phyloP scores from a whole-genome alignment of 2,888 invertebrate species.

The Polydrusus pterygomalis region DNA sequence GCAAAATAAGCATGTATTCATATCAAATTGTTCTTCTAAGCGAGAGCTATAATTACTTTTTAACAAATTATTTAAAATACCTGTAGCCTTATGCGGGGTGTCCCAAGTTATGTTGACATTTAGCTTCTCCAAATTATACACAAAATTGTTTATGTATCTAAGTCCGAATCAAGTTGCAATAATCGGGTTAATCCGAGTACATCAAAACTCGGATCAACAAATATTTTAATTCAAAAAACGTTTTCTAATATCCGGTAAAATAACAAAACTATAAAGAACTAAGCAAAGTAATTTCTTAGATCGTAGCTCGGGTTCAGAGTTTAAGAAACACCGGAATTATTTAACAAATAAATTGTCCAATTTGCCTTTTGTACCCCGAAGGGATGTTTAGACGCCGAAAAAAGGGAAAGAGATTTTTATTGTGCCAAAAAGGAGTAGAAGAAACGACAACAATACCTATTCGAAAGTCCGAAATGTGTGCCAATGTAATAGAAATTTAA shows the following conservation, averaged over 20 bases:
- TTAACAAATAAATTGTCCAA: constrained; percentile 21
- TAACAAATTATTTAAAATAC: too few relatives aligned
- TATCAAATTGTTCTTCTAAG: too few relatives aligned
- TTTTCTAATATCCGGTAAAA: not conserved
- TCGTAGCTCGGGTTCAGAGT: constrained; percentile 3
- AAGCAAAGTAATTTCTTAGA: constrained; percentile 14
- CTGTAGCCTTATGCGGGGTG: too few relatives aligned
- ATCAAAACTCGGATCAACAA: too few relatives aligned
- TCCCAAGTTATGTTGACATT: too few relatives aligned
- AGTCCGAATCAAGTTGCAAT: too few relatives aligned
- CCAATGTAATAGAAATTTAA: constrained; percentile 30
- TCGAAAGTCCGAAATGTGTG: constrained; percentile 11
- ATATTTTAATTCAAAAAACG: too few relatives aligned
- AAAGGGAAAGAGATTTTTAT: constrained; percentile 15
- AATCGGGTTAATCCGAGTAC: too few relatives aligned
- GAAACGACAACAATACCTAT: constrained; percentile 12
- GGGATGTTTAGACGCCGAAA: constrained; percentile 12
- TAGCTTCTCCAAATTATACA: too few relatives aligned
- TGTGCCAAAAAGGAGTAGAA: constrained; percentile 19
- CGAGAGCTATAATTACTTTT: too few relatives aligned
- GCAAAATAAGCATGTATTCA: too few relatives aligned
- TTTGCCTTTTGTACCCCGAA: constrained; percentile 13
- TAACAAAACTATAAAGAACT: not conserved
- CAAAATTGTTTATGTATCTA: too few relatives aligned
- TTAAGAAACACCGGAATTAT: constrained; percentile 9